A percentile compares a stretch with the other conserved stretches of the same genome.
Conservation (phyloP, 2,797 vertebrate species). For the Microtus californicus region DNA sequence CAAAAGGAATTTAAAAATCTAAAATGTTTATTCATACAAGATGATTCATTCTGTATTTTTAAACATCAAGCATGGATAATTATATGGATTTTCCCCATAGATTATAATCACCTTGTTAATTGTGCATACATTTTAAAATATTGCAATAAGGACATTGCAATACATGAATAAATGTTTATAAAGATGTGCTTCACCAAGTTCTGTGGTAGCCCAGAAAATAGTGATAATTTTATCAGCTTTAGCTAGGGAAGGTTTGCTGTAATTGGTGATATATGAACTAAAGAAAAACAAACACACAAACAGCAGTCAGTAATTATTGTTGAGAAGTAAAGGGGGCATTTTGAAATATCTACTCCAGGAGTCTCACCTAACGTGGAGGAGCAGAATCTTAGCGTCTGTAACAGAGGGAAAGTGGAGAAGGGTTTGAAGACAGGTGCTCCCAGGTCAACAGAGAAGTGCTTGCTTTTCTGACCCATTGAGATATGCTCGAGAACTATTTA, state of each 20-base stretch:
- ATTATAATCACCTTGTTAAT: neutral
- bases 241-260: neutral
- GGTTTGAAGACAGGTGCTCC: neutral
- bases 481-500: neutral
- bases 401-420: neutral
- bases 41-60: slow-evolving; percentile 41
- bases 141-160: neutral
- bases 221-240: neutral
- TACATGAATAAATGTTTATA: neutral
- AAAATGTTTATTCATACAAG: neutral
- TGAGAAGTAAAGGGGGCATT: neutral
- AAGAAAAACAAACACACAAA: neutral
- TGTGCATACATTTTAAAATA: neutral
- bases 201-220: neutral
- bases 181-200: neutral
- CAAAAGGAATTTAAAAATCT: slow-evolving; percentile 16
- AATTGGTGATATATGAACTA: neutral
- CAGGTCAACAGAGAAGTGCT: neutral
- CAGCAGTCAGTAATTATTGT: neutral
- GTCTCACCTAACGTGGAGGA: neutral
- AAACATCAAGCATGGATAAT: slow-evolving; percentile 6
- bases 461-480: neutral
- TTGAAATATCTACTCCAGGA: slow-evolving; percentile 12
- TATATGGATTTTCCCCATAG: neutral
- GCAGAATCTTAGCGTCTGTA: neutral